phyloP scores from a whole-genome alignment of 2,797 vertebrate species.

The Xenentodon cancila region DNA sequence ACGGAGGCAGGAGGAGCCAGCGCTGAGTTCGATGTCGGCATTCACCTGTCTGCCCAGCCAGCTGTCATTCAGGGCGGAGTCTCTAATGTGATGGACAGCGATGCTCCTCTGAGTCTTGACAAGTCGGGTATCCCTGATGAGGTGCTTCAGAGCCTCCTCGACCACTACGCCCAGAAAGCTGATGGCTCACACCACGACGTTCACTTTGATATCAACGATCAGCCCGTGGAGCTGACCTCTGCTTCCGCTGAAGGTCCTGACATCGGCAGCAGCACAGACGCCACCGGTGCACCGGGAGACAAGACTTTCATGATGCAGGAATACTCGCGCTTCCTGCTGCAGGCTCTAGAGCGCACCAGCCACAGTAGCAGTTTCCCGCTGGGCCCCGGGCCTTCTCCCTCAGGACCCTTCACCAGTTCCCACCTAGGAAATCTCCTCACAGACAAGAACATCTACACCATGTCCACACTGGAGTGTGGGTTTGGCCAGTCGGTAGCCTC shows the following conservation, averaged over 20 bases:
- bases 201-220: conserved; percentile 89
- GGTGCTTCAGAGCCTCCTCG: conserved; percentile 96
- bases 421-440: conserved; percentile 80
- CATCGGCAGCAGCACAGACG: conserved; percentile 76
- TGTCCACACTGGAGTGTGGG: conserved; percentile 93
- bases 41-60: conserved; percentile 90
- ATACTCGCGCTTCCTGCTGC: conserved; percentile 98
- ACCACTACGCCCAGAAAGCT: conserved; percentile 93
- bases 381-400: conserved; percentile 76
- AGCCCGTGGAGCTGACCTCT: conserved; percentile 89
- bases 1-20: conserved; percentile 23
- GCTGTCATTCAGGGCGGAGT: conserved; percentile 90
- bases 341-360: conserved; percentile 97
- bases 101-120: conserved; percentile 88
- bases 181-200: conserved; percentile 90
- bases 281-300: conserved; percentile 87
- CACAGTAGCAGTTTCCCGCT: conserved; percentile 90
- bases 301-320: conserved; percentile 94
- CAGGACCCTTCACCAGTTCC: conserved; percentile 64
- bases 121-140: conserved; percentile 97
- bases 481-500: conserved; percentile 90
- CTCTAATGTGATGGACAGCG: conserved; percentile 88
- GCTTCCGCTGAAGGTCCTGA: conserved; percentile 72
- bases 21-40: conserved; percentile 85
- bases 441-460: conserved; percentile 95